Conservation (phyloP, 2,797 vertebrate genomes). For the Adrianichthys oophorus region DNA sequence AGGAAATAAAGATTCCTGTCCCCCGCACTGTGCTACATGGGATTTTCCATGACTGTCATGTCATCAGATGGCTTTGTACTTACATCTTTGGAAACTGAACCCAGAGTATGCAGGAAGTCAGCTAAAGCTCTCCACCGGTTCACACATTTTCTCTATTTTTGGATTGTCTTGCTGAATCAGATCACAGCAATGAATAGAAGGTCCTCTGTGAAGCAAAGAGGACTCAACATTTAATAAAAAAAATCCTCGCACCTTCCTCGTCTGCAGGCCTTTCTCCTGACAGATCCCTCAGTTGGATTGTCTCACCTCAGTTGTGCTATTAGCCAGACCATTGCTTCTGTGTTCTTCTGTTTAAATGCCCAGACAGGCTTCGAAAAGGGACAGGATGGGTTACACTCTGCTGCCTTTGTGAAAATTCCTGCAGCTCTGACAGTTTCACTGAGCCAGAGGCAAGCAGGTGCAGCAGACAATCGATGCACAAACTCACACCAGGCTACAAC, state of each 20-base stretch:
- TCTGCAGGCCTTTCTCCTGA: constrained; percentile 27
- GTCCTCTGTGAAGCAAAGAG: constrained; percentile 28
- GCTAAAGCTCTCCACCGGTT: constrained; percentile 5
- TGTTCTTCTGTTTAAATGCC: constrained; percentile 43
- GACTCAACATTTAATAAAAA: constrained; percentile 32
- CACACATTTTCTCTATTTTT: constrained; percentile 3
- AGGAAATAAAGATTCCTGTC: too few relatives aligned
- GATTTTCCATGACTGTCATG: constrained; percentile 1
- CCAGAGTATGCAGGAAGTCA: constrained; percentile 9
- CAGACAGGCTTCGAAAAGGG: constrained; percentile 35
- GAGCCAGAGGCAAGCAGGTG: constrained; percentile 29
- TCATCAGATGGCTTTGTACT: background rate
- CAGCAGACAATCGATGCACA: constrained; percentile 44
- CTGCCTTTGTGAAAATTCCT: constrained; percentile 51
- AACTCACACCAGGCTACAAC: constrained; percentile 16
- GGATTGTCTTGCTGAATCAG: constrained; percentile 33
- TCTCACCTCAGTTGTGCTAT: constrained; percentile 48
- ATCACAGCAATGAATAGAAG: constrained; percentile 40
- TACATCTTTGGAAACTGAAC: background rate
- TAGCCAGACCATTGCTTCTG: constrained; percentile 48
- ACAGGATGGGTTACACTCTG: constrained; percentile 51
- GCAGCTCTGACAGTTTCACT: constrained; percentile 48
- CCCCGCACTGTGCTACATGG: too few relatives aligned
- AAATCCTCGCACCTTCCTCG: constrained; percentile 22
- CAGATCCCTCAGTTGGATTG: constrained; percentile 32